Base-by-base conservation (phyloP, 1,140 invertebrate genomes). In the Calycopis cecrops region DNA sequence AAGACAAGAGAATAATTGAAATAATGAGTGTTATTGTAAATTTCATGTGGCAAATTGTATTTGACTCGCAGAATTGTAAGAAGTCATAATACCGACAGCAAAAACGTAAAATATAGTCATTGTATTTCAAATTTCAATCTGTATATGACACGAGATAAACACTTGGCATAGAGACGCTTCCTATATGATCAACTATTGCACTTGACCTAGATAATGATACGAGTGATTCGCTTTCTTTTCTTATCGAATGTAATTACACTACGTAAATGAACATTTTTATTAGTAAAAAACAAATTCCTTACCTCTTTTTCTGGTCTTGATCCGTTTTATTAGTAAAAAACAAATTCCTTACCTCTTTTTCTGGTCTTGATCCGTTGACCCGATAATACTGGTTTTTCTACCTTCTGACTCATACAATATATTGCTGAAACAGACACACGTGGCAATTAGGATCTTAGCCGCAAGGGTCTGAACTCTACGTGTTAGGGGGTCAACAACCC, bases 291-390 rank as follows among this genome's bases (percentile, higher is more conserved):
- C 2, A 28, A 3, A 28, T 28, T 17, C 67, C 85, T 89, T 90
- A 96, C 95, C 96, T 97, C 97, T 98, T 96, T 99, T 99, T 94
- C 97, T 95, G 94, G 97, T 98, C 95, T 99, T 99, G 92, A 99
- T 98, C 91, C 97, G 96, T n/a, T n/a, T n/a, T n/a, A n/a, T n/a
- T n/a, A n/a, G n/a, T n/a, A n/a, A 33, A 18, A 16, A 17, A 35
- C n/a, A n/a, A n/a, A n/a, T n/a, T 17, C 67, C 85, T 89, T 90
- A 96, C 95, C 96, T 97, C 97, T 98, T 96, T 99, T 99, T 94
- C 97, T 95, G 94, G 97, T 98, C 95, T 99, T 99, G 92, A 99
- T 98, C 91, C 97, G 96, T 94, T 98, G 97, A 96, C 97, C 97
- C 93, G 97, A 98, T 93, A 99, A 92, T 93, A 97, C 94, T 94